These are phyloP conservation scores for Penaeus vannamei DNA, from an alignment of 1,140 invertebrate genomes.

Conservation along the genomic window DNA sequence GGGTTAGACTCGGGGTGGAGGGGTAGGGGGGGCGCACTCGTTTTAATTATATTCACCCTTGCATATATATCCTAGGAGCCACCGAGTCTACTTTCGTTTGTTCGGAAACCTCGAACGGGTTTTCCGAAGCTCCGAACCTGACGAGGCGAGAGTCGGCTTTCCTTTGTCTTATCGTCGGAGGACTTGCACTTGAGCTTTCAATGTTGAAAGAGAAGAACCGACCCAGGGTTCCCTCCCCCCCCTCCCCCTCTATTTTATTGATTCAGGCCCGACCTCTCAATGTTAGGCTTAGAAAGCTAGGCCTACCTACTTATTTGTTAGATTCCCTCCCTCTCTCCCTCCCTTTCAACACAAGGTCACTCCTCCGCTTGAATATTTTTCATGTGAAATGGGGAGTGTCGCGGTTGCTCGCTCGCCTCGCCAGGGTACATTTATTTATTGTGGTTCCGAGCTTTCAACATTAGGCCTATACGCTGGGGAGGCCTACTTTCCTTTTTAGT, in stretches of 20 bases:
- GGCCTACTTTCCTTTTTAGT: too few species aligned
- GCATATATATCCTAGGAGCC: background rate
- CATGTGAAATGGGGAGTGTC: background rate
- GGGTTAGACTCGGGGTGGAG: too few species aligned
- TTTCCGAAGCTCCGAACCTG: constrained; percentile 6
- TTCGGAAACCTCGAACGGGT: background rate
- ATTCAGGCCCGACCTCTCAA: constrained; percentile 19
- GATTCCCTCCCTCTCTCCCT: background rate
- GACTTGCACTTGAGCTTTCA: background rate
- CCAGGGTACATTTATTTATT: too few species aligned
- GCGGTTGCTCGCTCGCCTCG: too few species aligned
- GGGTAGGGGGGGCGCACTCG: background rate
- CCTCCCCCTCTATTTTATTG: background rate
- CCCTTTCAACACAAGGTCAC: background rate
- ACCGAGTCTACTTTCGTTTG: background rate
- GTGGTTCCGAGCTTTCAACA: too few species aligned
- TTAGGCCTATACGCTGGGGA: too few species aligned
- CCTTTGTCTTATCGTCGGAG: too few species aligned
- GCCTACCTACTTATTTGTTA: constrained; percentile 33
- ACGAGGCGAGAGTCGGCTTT: too few species aligned
- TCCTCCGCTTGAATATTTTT: background rate
- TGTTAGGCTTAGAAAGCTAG: constrained; percentile 29
- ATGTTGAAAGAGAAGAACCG: background rate
- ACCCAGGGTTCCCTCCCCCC: background rate
- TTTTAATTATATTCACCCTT: constrained; percentile 37